Base-by-base conservation (phyloP, 2,888 invertebrate genomes). In the Ormyrus pomaceus region DNA sequence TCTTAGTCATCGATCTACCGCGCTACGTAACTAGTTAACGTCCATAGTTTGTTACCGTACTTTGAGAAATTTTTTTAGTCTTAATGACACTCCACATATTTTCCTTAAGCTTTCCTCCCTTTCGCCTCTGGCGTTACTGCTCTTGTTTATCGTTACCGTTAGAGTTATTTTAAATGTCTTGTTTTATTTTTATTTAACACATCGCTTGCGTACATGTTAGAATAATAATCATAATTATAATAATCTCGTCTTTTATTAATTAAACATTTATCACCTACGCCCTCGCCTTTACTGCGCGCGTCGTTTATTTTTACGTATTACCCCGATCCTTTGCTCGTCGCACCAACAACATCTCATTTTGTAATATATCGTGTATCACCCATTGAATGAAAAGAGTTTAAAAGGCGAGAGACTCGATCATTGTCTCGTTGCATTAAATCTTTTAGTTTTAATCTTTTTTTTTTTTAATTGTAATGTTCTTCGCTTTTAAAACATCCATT, bases 1-100 rank as follows among this genome's bases (percentile, higher is more conserved):
- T 74, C 50, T 82, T 82, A 78, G 76, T 81, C 78, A 80, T 80
- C 50, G 77, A 76, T 75, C 82, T 86, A 85, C 72, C 79, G 76
- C 51, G 82, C 85, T 86, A 87, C 83, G 84, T 84, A 85, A 85
- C 86, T 87, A 86, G 81, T 87, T 83, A 86, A 86, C 86, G 86
- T 86, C 83, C 86, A 85, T 85, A 83, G 82, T 84, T 73, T 86
- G 66, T 77, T 81, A 73, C 61, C 70, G n/a, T 75, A 70, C 53
- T 78, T 66, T 65, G 72, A 72, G 48, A 71, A 62, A 46, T 56
- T 69, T 61, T 66, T 50, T 76, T 80, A 76, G 76, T 76, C 76
- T 76, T 76, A 70, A 72, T 71, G 68, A 68, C 61, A 76, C 62
- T 80, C 46, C 68, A 73, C 53, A 61, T 68, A 34, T 58, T 50